phyloP scores from a whole-genome alignment of 2,888 invertebrate species.

The Epinotia bilunana region DNA sequence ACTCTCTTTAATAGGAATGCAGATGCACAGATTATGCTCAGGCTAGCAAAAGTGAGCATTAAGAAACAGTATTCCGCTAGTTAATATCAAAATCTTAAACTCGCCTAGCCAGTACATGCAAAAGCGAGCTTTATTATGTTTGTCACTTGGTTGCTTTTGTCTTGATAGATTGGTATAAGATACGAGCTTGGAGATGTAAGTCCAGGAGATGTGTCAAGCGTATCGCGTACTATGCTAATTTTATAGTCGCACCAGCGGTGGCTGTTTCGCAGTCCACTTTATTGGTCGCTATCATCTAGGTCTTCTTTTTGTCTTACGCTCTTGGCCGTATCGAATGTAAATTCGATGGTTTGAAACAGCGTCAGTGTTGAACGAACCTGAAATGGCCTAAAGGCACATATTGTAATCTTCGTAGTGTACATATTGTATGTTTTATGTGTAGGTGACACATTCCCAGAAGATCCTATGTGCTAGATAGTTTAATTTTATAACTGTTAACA shows the following conservation, averaged over 20 bases:
- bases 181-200: slow-evolving; percentile 3
- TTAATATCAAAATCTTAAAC: background rate
- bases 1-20: slow-evolving; percentile 21
- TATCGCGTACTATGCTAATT: slow-evolving; percentile 38
- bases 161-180: background rate
- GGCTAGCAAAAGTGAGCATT: slow-evolving; percentile 35
- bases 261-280: slow-evolving; percentile 24
- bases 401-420: too few species aligned
- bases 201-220: slow-evolving; percentile 20
- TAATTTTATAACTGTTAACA: too few species aligned
- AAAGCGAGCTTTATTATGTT: background rate
- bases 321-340: background rate
- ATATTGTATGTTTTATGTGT: too few species aligned
- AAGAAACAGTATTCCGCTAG: slow-evolving; percentile 7
- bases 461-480: too few species aligned
- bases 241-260: slow-evolving; percentile 33
- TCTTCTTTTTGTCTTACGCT: background rate
- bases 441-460: too few species aligned
- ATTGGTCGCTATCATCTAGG: slow-evolving; percentile 9
- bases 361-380: background rate
- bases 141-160: background rate
- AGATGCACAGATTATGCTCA: slow-evolving; percentile 18
- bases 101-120: background rate
- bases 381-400: background rate
- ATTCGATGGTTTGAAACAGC: too few species aligned